A percentile compares a stretch with the other conserved stretches of the same genome.
Evolutionary conservation across 2,797 vertebrate species (phyloP).

Genomic region (Anguilla anguilla): DNA sequence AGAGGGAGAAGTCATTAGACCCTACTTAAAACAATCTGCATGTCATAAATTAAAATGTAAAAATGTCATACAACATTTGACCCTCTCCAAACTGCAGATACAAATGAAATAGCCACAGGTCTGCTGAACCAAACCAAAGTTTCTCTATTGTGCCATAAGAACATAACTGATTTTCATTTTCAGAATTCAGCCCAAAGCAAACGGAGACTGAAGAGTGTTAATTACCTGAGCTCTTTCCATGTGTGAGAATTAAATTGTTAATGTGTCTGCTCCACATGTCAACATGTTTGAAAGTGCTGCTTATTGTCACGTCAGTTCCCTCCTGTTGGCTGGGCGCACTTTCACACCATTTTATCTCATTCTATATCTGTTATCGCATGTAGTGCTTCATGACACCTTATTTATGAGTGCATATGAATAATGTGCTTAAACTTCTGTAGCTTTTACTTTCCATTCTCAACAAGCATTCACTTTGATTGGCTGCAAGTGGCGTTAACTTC

Average conservation of each 20-base stretch:
- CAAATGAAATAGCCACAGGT: not conserved
- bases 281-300: not conserved
- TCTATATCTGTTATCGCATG: not conserved
- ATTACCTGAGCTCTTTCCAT: not conserved
- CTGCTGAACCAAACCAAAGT: not conserved
- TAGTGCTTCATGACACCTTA: not conserved
- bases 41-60: not conserved
- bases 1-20: not conserved
- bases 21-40: not conserved
- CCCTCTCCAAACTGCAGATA: not conserved
- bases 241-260: not conserved
- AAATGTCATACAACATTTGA: not conserved
- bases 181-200: not conserved
- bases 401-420: not conserved
- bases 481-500: not conserved
- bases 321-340: not conserved
- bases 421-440: not conserved
- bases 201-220: not conserved
- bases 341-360: not conserved
- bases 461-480: not conserved
- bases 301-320: not conserved
- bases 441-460: not conserved
- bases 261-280: not conserved
- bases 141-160: slow-evolving; percentile 45
- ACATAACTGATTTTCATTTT: slow-evolving; percentile 31